A percentile compares a stretch with the other conserved stretches of the same genome.
phyloP scores from a whole-genome alignment of 2,113 vertebrate species.

The Collichthys lucidus region DNA sequence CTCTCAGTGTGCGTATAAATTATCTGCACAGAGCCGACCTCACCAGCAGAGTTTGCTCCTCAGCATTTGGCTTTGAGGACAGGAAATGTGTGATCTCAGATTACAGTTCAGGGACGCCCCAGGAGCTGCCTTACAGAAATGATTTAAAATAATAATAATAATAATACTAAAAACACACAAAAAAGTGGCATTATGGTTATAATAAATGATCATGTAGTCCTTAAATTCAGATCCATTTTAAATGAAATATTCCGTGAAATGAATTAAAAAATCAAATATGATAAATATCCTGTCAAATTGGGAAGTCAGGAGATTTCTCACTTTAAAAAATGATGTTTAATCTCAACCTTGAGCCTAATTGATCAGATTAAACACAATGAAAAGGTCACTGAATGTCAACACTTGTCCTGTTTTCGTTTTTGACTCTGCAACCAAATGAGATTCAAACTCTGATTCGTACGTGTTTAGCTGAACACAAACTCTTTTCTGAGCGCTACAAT shows the following conservation, averaged over 20 bases:
- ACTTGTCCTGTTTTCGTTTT: too few species aligned
- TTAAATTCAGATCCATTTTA: neutral
- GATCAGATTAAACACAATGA: too few species aligned
- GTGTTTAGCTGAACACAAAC: too few species aligned
- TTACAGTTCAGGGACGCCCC: slow-evolving; percentile 33
- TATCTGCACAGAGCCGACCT: slow-evolving; percentile 9
- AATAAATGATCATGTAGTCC: neutral
- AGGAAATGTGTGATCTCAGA: slow-evolving; percentile 37
- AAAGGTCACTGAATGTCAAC: too few species aligned
- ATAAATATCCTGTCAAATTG: neutral
- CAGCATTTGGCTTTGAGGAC: slow-evolving; percentile 15
- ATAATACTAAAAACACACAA: neutral
- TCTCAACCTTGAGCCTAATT: too few species aligned
- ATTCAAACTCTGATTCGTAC: too few species aligned
- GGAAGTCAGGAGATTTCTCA: neutral
- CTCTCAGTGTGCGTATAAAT: neutral
- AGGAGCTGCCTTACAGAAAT: slow-evolving; percentile 1
- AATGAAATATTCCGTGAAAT: neutral
- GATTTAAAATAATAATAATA: neutral
- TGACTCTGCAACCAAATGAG: too few species aligned
- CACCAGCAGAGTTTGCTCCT: slow-evolving; percentile 25
- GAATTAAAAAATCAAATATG: neutral
- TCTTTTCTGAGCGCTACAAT: too few species aligned
- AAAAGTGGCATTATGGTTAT: neutral
- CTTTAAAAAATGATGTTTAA: too few species aligned